phyloP scores from a whole-genome alignment of 2,113 vertebrate genomes.

The Prionailurus bengalensis region DNA sequence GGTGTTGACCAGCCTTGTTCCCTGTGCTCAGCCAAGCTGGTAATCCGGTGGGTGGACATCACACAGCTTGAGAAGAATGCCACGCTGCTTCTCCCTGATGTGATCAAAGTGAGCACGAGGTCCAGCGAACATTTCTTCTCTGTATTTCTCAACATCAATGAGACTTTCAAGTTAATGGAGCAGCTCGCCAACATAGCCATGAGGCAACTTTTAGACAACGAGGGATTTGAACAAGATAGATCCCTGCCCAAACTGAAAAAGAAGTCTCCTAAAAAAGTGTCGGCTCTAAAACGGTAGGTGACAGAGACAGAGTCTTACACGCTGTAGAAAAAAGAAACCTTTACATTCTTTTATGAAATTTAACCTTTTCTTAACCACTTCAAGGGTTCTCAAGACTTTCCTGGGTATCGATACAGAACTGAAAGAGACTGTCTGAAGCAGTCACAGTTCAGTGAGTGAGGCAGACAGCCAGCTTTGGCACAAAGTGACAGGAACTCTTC shows the following conservation, averaged over 20 bases:
- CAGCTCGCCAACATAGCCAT: conserved; percentile 99
- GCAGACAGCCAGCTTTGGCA: not conserved
- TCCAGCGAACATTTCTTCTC: conserved; percentile 96
- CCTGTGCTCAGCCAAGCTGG: conserved; percentile 92
- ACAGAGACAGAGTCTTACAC: not conserved
- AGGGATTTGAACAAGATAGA: conserved; percentile 97
- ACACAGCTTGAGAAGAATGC: conserved; percentile 98
- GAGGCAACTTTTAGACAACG: conserved; percentile 97
- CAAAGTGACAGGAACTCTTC: not conserved
- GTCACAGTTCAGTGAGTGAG: not conserved
- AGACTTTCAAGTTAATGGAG: conserved; percentile 98
- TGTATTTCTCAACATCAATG: conserved; percentile 97
- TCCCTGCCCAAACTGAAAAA: conserved; percentile 98
- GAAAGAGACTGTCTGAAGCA: not conserved
- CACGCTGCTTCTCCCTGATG: conserved; percentile 95
- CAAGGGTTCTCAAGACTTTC: not conserved
- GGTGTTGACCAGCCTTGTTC: conserved; percentile 55
- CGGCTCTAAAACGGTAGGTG: conserved; percentile 95
- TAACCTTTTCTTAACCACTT: not conserved
- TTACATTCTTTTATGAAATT: not conserved
- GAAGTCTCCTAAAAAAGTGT: conserved; percentile 98
- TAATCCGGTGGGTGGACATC: conserved; percentile 98
- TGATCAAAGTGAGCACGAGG: conserved; percentile 97
- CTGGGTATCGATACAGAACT: not conserved
- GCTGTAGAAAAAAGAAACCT: not conserved